phyloP scores from a whole-genome alignment of 2,113 vertebrate genomes.

The Falcunculus frontatus region DNA sequence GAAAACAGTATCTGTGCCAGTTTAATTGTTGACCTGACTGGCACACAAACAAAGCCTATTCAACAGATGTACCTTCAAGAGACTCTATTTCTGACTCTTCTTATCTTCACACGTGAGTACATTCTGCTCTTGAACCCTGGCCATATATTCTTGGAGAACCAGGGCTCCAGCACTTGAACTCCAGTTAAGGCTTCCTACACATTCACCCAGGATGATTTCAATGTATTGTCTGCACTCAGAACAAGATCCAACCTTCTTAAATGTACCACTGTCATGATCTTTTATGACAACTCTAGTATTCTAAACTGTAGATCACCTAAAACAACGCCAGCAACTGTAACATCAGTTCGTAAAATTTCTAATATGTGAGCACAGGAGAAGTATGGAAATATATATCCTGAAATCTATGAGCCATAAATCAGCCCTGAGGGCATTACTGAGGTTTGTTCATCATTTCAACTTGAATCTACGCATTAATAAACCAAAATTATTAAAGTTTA shows the following conservation, averaged over 20 bases:
- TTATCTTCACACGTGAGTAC: neutral
- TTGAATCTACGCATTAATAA: neutral
- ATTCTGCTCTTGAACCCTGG: neutral
- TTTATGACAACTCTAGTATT: neutral
- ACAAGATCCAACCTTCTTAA: neutral
- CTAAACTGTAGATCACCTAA: neutral
- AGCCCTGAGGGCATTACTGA: neutral
- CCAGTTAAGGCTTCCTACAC: neutral
- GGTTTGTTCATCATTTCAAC: neutral
- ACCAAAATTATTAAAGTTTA: neutral
- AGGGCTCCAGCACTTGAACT: neutral
- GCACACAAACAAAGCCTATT: neutral
- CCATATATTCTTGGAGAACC: neutral
- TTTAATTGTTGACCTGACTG: neutral
- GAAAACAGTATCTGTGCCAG: neutral
- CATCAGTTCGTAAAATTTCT: neutral
- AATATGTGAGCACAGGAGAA: neutral
- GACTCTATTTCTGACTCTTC: neutral
- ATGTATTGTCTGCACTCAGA: neutral
- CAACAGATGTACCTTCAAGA: neutral
- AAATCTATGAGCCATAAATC: neutral
- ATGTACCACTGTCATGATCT: neutral
- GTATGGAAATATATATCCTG: neutral
- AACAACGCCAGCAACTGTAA: neutral
- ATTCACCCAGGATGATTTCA: neutral